Evolutionary conservation across 2,113 vertebrate genomes (phyloP), one percentile per base, ranked within the genome.

Genomic region (Nerophis ophidion): DNA sequence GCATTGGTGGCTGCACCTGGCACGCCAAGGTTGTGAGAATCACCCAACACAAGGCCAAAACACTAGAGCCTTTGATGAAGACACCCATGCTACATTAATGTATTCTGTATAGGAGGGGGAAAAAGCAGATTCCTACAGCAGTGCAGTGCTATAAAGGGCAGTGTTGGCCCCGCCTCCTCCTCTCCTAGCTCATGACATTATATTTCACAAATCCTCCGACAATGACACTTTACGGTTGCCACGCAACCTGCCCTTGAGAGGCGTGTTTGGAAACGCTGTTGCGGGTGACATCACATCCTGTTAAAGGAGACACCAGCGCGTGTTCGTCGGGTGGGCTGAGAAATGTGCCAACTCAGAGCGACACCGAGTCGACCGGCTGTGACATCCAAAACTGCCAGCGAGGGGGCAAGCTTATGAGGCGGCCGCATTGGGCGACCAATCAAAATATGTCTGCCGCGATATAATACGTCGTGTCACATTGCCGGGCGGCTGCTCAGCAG

Each of bases 151-250:
- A 56, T 56, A 46, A 56, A 61, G 26, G 46, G 50, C 61, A 35
- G 40, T 48, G 60, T 17, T 19, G 46, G 54, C 63, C 61, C 62
- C 64, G 64, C 45, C 62, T 70, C 68, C 57, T 66, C 60, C 68
- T 19, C 62, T 38, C 53, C 38, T 12, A 19, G 54, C 54, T 42
- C 75, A 88, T 87, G 74, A 84, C 76, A 81, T 88, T 82, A 80
- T 60, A 82, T 85, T 81, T 80, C 76, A 83, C 71, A 80, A 79
- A 89, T 86, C 85, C 70, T 75, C 65, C 56, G 68, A 87, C 77
- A 82, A 81, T 83, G 72, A 84, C 85, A 88, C 74, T 77, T 79
- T 63, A 74, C 57, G 76, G 88, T 88, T 88, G 84, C 88, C 77
- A 86, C 69, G 87, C 84, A 84, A 88, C 86, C 4, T 59, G 64